Base-by-base conservation (phyloP, 2,797 vertebrate species). In the Myotis vivesi region DNA sequence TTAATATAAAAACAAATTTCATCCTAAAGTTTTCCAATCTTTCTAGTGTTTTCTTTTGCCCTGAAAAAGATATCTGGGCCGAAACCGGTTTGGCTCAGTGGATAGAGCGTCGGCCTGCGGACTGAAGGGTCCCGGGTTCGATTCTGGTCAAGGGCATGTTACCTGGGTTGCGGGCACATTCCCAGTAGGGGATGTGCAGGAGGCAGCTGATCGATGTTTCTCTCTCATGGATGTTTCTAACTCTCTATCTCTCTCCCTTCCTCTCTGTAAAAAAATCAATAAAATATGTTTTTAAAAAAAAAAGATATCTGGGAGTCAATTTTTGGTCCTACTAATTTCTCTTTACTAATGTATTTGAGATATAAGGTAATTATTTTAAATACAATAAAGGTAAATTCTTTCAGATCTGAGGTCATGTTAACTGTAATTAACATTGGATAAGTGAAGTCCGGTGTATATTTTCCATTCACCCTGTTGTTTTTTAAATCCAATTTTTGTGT, bases 301-400 rank as follows among this genome's bases (percentile, higher is more conserved):
- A 62, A 15, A 85, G 16, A 55, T 44, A 72, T 20, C n/a, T 66
- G 5, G 28, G 33, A 30, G 15, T 85, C 49, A n/a, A n/a, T 46
- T 51, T 91, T 94, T 66, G 16, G 2, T 5, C 20, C 44, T 68
- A 87, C 0, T 0, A 44, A 25, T 89, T 33, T 69, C 8, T 69
- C 8, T 53, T 86, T 85, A 85, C 11, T 51, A 66, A 93, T 72
- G 6, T 12, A 73, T 62, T 64, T 91, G 59, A 82, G 25, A 55
- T 92, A 53, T 36, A 59, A 64, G 17, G 4, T 77, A 53, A 53
- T 79, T 73, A 59, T 82, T 89, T 95, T 93, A 83, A 77, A 17
- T 38, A 55, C 16, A 89, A 69, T n/a, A 36, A 66, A 64, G 19
- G 10, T 33, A 84, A 73, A 80, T 93, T 44, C 17, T 41, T 69